Conservation (phyloP, 2,113 vertebrate genomes). For the Gallinago jamesoni region DNA sequence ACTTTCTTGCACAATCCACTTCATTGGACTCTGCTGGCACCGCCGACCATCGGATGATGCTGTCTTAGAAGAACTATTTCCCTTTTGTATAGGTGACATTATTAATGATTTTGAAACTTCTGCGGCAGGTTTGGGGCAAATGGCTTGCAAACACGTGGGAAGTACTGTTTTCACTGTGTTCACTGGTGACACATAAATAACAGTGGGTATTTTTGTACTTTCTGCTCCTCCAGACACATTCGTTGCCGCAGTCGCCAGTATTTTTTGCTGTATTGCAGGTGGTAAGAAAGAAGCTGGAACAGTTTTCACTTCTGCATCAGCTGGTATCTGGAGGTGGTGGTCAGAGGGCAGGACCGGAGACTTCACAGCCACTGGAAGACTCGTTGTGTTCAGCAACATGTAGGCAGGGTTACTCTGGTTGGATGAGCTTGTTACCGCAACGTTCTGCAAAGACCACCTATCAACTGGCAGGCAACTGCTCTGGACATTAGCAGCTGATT, state of each 20-base stretch:
- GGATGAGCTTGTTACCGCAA: constrained; percentile 42
- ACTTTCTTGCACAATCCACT: constrained; percentile 85
- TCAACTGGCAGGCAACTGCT: constrained; percentile 54
- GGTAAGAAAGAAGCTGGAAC: constrained; percentile 81
- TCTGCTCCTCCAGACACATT: constrained; percentile 52
- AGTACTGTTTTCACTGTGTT: constrained; percentile 73
- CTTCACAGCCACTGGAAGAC: constrained; percentile 62
- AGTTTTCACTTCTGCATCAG: constrained; percentile 81
- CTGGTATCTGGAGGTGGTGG: constrained; percentile 84
- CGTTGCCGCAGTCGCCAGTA: constrained; percentile 63
- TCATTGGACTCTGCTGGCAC: constrained; percentile 73
- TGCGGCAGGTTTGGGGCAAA: constrained; percentile 22
- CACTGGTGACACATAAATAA: constrained; percentile 83
- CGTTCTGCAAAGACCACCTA: constrained; percentile 45
- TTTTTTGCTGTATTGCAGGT: constrained; percentile 78
- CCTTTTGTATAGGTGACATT: constrained; percentile 19
- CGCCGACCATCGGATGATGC: constrained; percentile 50
- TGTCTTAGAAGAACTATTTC: not conserved
- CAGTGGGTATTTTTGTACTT: constrained; percentile 48
- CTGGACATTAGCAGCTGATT: constrained; percentile 27
- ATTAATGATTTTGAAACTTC: constrained; percentile 45
- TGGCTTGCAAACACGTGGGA: constrained; percentile 30
- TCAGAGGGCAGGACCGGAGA: constrained; percentile 74
- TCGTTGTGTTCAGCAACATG: constrained; percentile 58
- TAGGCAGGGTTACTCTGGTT: constrained; percentile 44